Conservation (phyloP, 2,113 vertebrate genomes). For the Amphiprion ocellaris region DNA sequence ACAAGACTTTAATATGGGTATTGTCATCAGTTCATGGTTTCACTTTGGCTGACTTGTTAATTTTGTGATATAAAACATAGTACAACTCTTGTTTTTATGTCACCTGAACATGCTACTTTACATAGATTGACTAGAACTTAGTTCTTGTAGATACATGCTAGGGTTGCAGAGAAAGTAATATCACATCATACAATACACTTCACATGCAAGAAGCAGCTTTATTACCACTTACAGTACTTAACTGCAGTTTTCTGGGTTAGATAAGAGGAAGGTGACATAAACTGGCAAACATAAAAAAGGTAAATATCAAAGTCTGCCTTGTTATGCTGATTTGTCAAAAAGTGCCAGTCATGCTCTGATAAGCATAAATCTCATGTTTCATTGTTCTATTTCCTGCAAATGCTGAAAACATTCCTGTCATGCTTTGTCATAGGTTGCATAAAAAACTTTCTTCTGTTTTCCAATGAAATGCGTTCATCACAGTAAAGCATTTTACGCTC, state of each 20-base stretch:
- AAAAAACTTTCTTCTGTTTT: background rate
- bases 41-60: too few species aligned
- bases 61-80: too few species aligned
- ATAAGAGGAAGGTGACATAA: background rate
- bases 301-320: conserved; percentile 2
- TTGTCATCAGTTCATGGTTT: too few species aligned
- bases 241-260: background rate
- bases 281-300: conserved; percentile 7
- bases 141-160: background rate
- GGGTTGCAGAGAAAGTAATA: background rate
- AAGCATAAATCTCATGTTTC: background rate
- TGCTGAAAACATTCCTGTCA: background rate
- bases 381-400: background rate
- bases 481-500: background rate
- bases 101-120: too few species aligned
- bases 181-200: background rate
- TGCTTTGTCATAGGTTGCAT: background rate
- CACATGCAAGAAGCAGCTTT: background rate
- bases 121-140: too few species aligned
- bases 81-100: too few species aligned
- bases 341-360: background rate
- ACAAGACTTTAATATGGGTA: too few species aligned
- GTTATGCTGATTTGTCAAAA: conserved; percentile 5
- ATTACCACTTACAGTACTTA: background rate
- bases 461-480: background rate